Conservation (phyloP, 2,888 invertebrate genomes). For the Entomobrya proxima region DNA sequence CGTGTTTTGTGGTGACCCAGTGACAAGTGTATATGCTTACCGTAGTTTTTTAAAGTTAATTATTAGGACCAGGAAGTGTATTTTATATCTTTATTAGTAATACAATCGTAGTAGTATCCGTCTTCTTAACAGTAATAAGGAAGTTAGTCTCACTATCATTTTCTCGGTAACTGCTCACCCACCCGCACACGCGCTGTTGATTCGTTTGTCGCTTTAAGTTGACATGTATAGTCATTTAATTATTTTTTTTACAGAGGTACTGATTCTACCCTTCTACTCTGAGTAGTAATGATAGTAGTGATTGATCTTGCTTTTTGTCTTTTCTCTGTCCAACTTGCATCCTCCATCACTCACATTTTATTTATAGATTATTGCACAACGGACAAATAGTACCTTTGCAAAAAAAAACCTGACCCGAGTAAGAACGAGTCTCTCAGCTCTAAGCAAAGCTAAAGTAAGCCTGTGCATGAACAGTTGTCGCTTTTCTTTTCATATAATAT, state of each 20-base stretch:
- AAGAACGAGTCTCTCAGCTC: no score
- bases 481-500: constrained; percentile 41
- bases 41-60: not conserved
- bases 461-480: constrained; percentile 59
- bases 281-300: not conserved
- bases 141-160: constrained; percentile 73
- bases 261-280: not conserved
- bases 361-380: no score
- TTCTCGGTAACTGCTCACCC: constrained; percentile 68
- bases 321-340: no score
- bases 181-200: not conserved
- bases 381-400: constrained; percentile 3
- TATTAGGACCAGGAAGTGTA: constrained; percentile 39
- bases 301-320: not conserved
- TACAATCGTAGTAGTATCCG: constrained; percentile 43
- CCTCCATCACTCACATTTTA: no score
- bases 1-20: no score
- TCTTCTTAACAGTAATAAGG: constrained; percentile 70
- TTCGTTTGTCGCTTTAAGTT: not conserved
- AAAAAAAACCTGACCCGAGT: not conserved
- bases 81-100: constrained; percentile 11
- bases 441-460: no score
- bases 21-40: no score
- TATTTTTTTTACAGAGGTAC: constrained; percentile 20
- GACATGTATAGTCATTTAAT: not conserved